phyloP scores from a whole-genome alignment of 2,797 vertebrate genomes.

The Arrhamphus sclerolepis region DNA sequence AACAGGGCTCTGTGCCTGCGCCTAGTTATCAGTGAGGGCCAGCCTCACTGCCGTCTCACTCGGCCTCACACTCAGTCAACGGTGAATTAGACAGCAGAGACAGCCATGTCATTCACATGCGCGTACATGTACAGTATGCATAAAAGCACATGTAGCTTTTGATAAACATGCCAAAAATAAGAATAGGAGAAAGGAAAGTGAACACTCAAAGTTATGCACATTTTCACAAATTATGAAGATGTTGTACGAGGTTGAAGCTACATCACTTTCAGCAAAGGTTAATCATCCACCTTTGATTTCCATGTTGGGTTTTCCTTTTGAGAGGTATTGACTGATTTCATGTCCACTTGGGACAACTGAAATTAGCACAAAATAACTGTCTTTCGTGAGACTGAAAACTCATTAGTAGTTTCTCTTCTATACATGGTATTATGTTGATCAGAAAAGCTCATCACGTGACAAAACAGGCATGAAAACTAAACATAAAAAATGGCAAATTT shows the following conservation, averaged over 20 bases:
- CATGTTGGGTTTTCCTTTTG: too few species aligned
- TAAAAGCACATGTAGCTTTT: slow-evolving; percentile 19
- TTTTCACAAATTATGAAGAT: neutral
- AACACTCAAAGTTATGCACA: neutral
- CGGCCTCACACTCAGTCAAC: slow-evolving; percentile 79
- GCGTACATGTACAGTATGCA: slow-evolving; percentile 12
- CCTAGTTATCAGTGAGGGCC: slow-evolving; percentile 81
- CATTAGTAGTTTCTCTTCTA: too few species aligned
- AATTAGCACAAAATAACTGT: too few species aligned
- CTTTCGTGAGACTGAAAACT: too few species aligned
- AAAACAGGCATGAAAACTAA: too few species aligned
- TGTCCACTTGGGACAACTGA: too few species aligned
- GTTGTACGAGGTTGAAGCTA: neutral
- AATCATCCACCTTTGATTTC: too few species aligned
- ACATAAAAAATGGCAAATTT: too few species aligned
- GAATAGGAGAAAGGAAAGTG: neutral
- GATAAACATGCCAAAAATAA: slow-evolving; percentile 13
- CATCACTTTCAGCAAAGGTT: too few species aligned
- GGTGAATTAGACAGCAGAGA: slow-evolving; percentile 67
- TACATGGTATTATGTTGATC: too few species aligned
- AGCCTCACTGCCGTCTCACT: slow-evolving; percentile 78
- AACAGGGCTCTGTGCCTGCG: slow-evolving; percentile 42
- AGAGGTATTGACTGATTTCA: too few species aligned
- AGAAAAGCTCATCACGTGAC: too few species aligned
- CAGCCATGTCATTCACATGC: slow-evolving; percentile 42